Percentiles rank a stretch among this genome's conserved stretches.
Conservation (phyloP, 2,113 vertebrate species). For the Taxidea taxus region DNA sequence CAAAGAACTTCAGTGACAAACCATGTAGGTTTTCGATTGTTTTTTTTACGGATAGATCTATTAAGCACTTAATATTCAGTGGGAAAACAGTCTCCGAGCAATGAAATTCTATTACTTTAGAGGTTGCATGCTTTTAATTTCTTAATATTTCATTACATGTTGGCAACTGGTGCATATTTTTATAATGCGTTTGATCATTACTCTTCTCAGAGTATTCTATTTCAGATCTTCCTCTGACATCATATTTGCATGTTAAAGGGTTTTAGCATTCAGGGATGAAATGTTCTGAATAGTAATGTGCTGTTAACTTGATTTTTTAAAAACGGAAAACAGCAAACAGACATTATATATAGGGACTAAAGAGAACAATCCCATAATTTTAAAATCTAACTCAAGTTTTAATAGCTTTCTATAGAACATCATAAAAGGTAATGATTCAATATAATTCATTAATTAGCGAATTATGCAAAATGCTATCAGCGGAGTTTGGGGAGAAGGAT, state of each 20-base stretch:
- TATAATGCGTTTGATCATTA: slow-evolving; percentile 70
- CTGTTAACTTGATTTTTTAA: slow-evolving; percentile 73
- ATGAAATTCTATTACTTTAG: slow-evolving; percentile 79
- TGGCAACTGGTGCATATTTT: slow-evolving; percentile 67
- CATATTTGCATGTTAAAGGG: slow-evolving; percentile 74
- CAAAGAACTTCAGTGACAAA: slow-evolving; percentile 71
- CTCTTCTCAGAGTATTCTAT: slow-evolving; percentile 68
- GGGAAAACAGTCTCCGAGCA: slow-evolving; percentile 74
- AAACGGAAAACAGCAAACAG: slow-evolving; percentile 70
- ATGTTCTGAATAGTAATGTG: slow-evolving; percentile 76
- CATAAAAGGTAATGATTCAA: slow-evolving; percentile 76
- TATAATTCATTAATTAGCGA: slow-evolving; percentile 79
- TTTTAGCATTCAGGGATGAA: slow-evolving; percentile 71
- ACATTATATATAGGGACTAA: slow-evolving; percentile 54
- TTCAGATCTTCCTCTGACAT: slow-evolving; percentile 74
- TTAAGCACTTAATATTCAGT: slow-evolving; percentile 75
- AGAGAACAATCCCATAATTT: slow-evolving; percentile 69
- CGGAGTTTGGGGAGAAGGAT: slow-evolving; percentile 69
- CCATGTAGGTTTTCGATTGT: slow-evolving; percentile 66
- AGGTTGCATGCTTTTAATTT: slow-evolving; percentile 73
- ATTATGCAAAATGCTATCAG: slow-evolving; percentile 73
- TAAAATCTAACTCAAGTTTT: slow-evolving; percentile 39
- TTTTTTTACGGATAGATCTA: slow-evolving; percentile 61
- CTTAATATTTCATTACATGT: slow-evolving; percentile 74
- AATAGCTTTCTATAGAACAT: slow-evolving; percentile 72